Base-by-base conservation (phyloP, 2,113 vertebrate species). In the Hippolais icterina region DNA sequence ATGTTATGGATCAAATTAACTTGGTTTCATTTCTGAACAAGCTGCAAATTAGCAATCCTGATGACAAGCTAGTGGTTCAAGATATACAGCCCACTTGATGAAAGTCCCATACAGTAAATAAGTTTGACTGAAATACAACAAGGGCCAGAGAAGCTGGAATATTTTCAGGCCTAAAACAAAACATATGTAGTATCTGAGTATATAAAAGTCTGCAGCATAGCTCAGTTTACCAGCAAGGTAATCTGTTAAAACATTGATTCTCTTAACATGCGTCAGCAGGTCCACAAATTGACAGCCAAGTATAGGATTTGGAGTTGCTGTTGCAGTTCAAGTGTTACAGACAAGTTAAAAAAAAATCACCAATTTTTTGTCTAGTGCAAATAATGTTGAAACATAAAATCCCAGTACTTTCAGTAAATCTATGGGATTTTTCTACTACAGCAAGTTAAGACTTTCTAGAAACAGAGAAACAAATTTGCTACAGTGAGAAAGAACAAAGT, bases 201-300 rank as follows among this genome's bases (percentile, higher is more conserved):
- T 42, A 90, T 4, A 15, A 71, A 68, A 89, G 60, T 20, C 64
- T 70, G 14, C 54, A 79, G 25, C 2, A 44, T 4, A 87, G 77
- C 27, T 79, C 19, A 5, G 37, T 6, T 90, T 64, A 47, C 11
- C 68, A 81, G n/a, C 35, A 79, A 74, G 44, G 53, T 72, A 71
- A 92, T 65, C 47, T 28, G 13, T 53, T 93, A 78, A 81, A 87
- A 66, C 20, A 89, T 6, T 37, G 56, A 87, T 78, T 69, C 28
- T 84, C 75, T 86, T 72, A 85, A 93, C 89, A 86, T 53, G 85
- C 65, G 64, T 50, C 86, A 89, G 65, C 28, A 95, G 65, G 71
- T 57, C 90, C 37, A 90, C n/a, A 92, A 31, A 93, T 6, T 42
- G 59, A 86, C 77, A 94, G 57, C 29, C 92, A 87, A 68, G 37